Conservation (phyloP, 2,797 vertebrate genomes). For the Ceyx erithaca region DNA sequence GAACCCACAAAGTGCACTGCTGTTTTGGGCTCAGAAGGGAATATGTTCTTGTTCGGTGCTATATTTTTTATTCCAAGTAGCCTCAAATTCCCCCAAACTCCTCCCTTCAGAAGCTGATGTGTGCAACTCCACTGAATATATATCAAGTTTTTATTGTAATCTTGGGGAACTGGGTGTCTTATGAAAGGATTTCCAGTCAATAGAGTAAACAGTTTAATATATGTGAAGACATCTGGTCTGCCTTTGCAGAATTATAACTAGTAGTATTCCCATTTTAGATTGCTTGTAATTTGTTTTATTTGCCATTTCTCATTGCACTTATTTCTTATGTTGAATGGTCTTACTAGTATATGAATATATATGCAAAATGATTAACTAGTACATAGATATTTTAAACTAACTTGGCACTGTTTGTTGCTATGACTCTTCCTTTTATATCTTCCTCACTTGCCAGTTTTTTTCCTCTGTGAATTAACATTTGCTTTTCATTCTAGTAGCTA, state of each 20-base stretch:
- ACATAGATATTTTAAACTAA: background rate
- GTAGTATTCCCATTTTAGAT: background rate
- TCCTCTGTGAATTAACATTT: slow-evolving; percentile 6
- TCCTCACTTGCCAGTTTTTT: background rate
- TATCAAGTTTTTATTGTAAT: slow-evolving; percentile 18
- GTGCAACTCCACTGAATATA: background rate
- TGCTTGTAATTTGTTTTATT: slow-evolving; percentile 22
- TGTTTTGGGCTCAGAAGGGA: background rate
- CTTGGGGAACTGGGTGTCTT: background rate
- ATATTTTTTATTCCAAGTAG: slow-evolving; percentile 1
- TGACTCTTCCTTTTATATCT: background rate
- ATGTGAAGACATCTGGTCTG: slow-evolving; percentile 25
- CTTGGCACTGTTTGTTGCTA: background rate
- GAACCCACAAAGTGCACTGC: background rate
- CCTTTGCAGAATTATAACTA: background rate
- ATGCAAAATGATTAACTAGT: background rate
- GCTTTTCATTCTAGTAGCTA: background rate
- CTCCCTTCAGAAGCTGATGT: background rate
- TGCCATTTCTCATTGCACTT: background rate
- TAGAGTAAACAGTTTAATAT: slow-evolving; percentile 18
- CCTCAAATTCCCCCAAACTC: background rate
- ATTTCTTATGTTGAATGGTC: slow-evolving; percentile 21
- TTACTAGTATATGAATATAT: slow-evolving; percentile 37
- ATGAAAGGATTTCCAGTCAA: slow-evolving; percentile 42
- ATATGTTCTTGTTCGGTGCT: background rate